Evolutionary conservation across 2,113 vertebrate genomes (phyloP).

Genomic region (Grammatotria lemairii): DNA sequence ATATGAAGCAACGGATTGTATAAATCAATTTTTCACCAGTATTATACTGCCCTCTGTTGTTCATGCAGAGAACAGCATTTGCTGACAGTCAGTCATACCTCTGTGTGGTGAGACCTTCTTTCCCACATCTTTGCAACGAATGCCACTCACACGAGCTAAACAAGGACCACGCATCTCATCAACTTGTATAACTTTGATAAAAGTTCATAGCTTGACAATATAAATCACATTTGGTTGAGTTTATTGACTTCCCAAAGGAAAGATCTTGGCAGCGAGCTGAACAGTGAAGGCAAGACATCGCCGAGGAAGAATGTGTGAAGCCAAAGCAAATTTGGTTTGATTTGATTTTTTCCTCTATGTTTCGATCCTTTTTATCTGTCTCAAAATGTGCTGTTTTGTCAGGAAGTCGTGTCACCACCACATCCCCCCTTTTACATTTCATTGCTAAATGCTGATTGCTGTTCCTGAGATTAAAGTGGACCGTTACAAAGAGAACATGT

Average conservation of each 20-base stretch:
- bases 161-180: not conserved
- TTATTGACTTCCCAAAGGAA: constrained; percentile 26
- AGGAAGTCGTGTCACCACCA: constrained; percentile 31
- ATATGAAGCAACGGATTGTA: not conserved
- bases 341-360: constrained; percentile 16
- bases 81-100: not conserved
- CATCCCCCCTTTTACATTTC: constrained; percentile 13
- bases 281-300: constrained; percentile 22
- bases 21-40: constrained; percentile 38
- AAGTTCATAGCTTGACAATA: constrained; percentile 42
- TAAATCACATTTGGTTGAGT: constrained; percentile 26
- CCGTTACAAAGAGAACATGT: constrained; percentile 29
- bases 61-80: not conserved
- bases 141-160: not conserved
- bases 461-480: constrained; percentile 56
- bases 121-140: not conserved
- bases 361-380: constrained; percentile 37
- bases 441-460: constrained; percentile 33
- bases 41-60: constrained; percentile 64
- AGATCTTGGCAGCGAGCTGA: constrained; percentile 38
- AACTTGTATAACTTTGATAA: constrained; percentile 41
- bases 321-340: constrained; percentile 33
- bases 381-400: constrained; percentile 35
- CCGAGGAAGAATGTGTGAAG: constrained; percentile 10
- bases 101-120: not conserved